phyloP scores from a whole-genome alignment of 2,797 vertebrate species.

The Microctenopoma lineatum region DNA sequence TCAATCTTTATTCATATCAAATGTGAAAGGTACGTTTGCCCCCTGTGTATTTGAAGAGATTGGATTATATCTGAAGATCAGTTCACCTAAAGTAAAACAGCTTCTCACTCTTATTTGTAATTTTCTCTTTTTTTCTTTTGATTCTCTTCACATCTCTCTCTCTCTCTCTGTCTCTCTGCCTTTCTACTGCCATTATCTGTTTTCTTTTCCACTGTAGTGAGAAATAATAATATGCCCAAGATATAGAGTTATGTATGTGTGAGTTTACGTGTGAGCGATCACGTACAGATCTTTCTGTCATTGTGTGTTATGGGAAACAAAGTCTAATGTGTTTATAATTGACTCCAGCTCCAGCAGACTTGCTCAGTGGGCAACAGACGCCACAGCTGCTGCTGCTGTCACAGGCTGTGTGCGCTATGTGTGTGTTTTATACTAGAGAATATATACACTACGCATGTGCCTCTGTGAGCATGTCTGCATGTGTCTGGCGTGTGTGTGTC shows the following conservation, averaged over 20 bases:
- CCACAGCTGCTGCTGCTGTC: constrained; percentile 58
- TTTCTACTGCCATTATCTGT: constrained; percentile 7
- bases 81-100: constrained; percentile 43
- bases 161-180: neutral
- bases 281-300: constrained; percentile 65
- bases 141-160: neutral
- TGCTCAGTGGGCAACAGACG: constrained; percentile 76
- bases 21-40: constrained; percentile 42
- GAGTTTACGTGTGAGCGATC: constrained; percentile 50
- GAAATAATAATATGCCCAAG: constrained; percentile 23
- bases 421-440: constrained; percentile 9
- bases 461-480: neutral
- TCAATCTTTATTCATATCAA: constrained; percentile 69
- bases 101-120: constrained; percentile 33
- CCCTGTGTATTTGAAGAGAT: constrained; percentile 49
- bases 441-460: neutral
- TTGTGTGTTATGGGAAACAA: constrained; percentile 69
- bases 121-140: constrained; percentile 10
- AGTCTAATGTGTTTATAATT: constrained; percentile 82
- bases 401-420: constrained; percentile 20
- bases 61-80: constrained; percentile 60
- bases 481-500: neutral
- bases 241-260: constrained; percentile 10
- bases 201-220: constrained; percentile 20
- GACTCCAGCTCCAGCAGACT: constrained; percentile 73